Evolutionary conservation across 2,888 invertebrate species (phyloP).

Genomic region (Metacarcinus magister): DNA sequence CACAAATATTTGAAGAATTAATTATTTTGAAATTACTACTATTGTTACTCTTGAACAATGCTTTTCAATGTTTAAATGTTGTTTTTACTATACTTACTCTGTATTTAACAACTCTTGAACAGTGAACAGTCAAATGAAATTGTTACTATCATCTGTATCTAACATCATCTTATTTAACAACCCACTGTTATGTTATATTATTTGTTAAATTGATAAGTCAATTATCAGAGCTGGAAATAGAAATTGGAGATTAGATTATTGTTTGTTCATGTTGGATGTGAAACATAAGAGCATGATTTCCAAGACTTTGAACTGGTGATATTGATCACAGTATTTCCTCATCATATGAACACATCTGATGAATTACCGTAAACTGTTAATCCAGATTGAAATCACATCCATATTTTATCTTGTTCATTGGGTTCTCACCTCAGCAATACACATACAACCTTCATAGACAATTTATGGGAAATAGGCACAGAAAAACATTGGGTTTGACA

Average conservation of each 20-base stretch:
- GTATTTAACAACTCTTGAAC: too few relatives aligned
- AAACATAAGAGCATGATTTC: neutral
- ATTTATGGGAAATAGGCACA: neutral
- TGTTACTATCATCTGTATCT: too few relatives aligned
- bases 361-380: neutral
- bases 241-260: neutral
- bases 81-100: neutral
- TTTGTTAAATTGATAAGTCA: neutral
- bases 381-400: neutral
- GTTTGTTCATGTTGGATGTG: neutral
- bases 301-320: neutral
- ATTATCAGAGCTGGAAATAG: neutral
- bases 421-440: neutral
- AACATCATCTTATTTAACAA: neutral
- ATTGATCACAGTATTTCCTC: neutral
- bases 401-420: neutral
- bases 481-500: neutral
- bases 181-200: neutral
- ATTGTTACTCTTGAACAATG: neutral
- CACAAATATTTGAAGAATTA: neutral
- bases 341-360: neutral
- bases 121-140: neutral
- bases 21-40: neutral
- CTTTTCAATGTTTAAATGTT: neutral
- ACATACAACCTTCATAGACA: neutral